A percentile compares a stretch with the other conserved stretches of the same genome.
These are phyloP conservation scores for Eudorcas thomsonii DNA, from an alignment of 2,113 vertebrate species.

Conservation along the genomic window DNA sequence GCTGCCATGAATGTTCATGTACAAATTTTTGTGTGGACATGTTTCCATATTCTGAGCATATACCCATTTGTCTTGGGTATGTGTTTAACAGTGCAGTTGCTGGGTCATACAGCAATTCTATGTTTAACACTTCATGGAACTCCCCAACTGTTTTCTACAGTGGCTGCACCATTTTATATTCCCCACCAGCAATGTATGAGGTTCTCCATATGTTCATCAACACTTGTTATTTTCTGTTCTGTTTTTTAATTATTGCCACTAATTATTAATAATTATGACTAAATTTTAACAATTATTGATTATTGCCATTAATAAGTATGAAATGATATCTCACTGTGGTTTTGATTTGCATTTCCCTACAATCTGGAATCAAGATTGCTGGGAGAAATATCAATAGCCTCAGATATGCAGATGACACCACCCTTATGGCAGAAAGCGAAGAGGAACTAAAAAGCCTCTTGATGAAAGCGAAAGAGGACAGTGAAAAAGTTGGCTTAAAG, in stretches of 20 bases:
- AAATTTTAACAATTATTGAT: not conserved
- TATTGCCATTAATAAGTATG: not conserved
- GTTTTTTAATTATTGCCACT: not conserved
- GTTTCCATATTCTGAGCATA: not conserved
- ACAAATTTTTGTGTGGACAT: not conserved
- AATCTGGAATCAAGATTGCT: too few relatives aligned
- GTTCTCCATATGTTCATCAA: not conserved
- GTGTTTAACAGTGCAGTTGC: not conserved
- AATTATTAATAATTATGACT: not conserved
- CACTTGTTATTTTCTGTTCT: not conserved
- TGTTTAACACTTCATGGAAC: not conserved
- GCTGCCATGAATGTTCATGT: not conserved
- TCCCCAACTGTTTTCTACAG: not conserved
- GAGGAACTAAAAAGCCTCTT: too few relatives aligned
- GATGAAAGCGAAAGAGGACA: too few relatives aligned
- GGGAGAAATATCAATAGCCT: too few relatives aligned
- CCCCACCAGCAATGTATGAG: not conserved
- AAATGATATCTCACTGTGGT: not conserved
- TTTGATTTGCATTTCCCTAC: slow-evolving; percentile 1
- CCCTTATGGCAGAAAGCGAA: too few relatives aligned
- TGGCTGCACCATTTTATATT: not conserved
- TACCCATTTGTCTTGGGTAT: not conserved
- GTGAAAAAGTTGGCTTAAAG: too few relatives aligned
- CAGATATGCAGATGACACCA: too few relatives aligned
- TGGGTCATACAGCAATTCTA: not conserved